Evolutionary conservation across 2,113 vertebrate genomes (phyloP).

Genomic region (Urocitellus parryii): DNA sequence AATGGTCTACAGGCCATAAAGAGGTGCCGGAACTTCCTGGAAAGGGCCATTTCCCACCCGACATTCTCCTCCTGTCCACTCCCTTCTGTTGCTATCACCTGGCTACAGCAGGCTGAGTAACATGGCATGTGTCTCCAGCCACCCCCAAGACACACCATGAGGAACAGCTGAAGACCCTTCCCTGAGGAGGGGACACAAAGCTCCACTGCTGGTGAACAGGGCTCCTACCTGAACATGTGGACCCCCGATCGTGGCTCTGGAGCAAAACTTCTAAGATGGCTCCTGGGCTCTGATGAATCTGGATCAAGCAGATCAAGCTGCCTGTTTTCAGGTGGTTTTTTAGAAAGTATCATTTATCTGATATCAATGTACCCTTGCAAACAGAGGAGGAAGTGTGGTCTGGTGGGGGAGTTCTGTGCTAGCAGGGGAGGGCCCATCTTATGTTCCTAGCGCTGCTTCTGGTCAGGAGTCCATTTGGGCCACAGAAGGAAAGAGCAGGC

Average conservation of each 20-base stretch:
- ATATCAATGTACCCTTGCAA: neutral
- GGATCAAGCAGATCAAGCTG: neutral
- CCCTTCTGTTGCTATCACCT: neutral
- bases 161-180: neutral
- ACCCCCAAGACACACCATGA: neutral
- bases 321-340: conserved; percentile 48
- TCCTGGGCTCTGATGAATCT: neutral
- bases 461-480: neutral
- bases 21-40: rapidly evolving
- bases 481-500: rapidly evolving
- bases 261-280: neutral
- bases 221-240: conserved; percentile 5
- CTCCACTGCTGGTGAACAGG: rapidly evolving
- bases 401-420: neutral
- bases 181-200: neutral
- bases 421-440: neutral
- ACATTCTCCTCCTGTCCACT: too few species aligned
- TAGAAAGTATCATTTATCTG: conserved; percentile 51
- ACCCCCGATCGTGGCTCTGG: rapidly evolving
- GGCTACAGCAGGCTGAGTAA: neutral
- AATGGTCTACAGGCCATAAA: neutral
- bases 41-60: neutral
- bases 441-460: neutral
- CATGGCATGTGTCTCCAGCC: neutral
- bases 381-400: conserved; percentile 55